Percentiles rank a stretch among this genome's conserved stretches.
Conservation (phyloP, 2,888 invertebrate genomes). For the Chymomyza caudatula region DNA sequence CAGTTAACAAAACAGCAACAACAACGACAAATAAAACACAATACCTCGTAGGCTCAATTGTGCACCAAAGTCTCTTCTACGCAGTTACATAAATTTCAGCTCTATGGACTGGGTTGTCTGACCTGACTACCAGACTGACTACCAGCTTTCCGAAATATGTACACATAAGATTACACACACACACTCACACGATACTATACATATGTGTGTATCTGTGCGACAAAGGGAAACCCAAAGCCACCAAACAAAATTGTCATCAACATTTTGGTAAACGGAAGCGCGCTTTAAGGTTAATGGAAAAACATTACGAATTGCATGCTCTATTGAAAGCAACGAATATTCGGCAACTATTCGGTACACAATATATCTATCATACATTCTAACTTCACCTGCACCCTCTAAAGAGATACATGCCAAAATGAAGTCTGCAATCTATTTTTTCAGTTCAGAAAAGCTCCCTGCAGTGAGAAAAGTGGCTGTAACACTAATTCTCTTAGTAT, state of each 20-base stretch:
- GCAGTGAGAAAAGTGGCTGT: no score
- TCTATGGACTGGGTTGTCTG: slow-evolving; percentile 43
- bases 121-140: slow-evolving; percentile 2
- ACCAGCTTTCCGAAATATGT: slow-evolving; percentile 1
- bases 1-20: slow-evolving; percentile 54
- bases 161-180: background rate
- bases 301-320: background rate
- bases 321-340: no score
- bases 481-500: no score
- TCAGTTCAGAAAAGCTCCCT: no score
- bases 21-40: slow-evolving; percentile 7
- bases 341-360: no score
- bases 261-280: background rate
- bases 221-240: background rate
- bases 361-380: no score
- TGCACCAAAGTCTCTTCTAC: slow-evolving; percentile 44
- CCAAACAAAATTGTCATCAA: background rate
- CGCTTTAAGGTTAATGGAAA: slow-evolving; percentile 1
- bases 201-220: background rate
- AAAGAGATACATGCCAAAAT: no score
- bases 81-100: slow-evolving; percentile 50
- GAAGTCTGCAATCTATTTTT: no score
- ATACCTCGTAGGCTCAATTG: background rate
- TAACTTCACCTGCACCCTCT: no score
- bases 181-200: background rate